Evolutionary conservation across 2,888 invertebrate species (phyloP), one percentile per base, ranked within the genome.

Genomic region (Epinotia bilunana): DNA sequence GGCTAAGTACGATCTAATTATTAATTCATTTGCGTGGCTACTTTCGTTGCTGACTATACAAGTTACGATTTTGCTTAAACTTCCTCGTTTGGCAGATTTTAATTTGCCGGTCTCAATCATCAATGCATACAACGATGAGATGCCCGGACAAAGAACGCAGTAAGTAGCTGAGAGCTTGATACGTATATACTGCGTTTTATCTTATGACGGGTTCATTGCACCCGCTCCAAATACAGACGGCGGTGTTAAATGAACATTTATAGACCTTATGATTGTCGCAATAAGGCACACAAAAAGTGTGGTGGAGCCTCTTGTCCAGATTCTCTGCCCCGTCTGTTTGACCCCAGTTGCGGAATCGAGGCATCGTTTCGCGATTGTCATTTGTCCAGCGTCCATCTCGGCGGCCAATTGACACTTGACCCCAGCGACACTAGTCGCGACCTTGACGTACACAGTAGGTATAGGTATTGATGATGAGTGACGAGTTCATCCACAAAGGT

Each of bases 391-490:
- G 87, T 83, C 89, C 91, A 92, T 90, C 90, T 90, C 88, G 83
- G 85, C 87, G 86, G 87, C 86, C 86, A 93, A 90, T 92, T 93
- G 91, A 93, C 92, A 91, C 86, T 90, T 91, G 91, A 93, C 92
- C 92, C 90, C 84, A 74, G 84, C 86, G 86, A 88, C 90, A 87
- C 84, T 88, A 83, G 87, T 83, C 85, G 86, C 87, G 87, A 88
- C 91, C 91, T 91, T 91, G 92, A 88, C 88, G 82, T 84, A 85
- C 88, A 84, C n/a, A 39, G 39, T 39, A 43, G 53, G 20, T 18
- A 67, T 39, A 20, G 46, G 16, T 63, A 63, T 18, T 49, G n/a
- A 16, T n/a, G 53, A 53, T 53, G 53, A 53, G 53, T n/a, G 53
- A 53, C 6, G 53, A 53, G 53, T 53, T 53, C n/a, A 53, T 7